Conservation (phyloP, 2,113 vertebrate species). For the Campylomormyrus numenius region DNA sequence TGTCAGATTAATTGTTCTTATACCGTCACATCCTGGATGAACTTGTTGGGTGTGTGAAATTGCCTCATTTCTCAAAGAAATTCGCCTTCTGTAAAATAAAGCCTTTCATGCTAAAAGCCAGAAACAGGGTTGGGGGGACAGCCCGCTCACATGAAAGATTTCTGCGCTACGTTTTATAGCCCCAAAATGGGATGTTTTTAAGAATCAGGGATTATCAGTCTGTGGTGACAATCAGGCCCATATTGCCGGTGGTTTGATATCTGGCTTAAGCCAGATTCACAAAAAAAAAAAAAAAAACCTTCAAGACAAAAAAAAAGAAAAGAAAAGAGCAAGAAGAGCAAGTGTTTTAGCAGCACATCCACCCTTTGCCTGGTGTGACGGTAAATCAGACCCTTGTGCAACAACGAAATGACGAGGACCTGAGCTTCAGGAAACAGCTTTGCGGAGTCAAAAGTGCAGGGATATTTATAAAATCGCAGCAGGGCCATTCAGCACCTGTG, state of each 20-base stretch:
- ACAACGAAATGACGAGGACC: conserved; percentile 48
- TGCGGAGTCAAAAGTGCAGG: conserved; percentile 68
- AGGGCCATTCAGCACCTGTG: conserved; percentile 51
- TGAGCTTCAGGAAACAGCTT: conserved; percentile 61
- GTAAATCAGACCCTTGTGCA: conserved; percentile 57
- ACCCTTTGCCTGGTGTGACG: conserved; percentile 51
- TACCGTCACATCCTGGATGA: conserved; percentile 7
- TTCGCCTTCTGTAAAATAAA: neutral
- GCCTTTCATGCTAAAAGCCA: neutral
- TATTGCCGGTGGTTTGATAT: neutral
- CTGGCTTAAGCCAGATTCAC: neutral
- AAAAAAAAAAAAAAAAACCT: conserved; percentile 1
- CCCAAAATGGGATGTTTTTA: neutral
- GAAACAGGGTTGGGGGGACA: neutral
- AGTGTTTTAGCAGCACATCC: conserved; percentile 55
- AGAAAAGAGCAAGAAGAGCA: neutral
- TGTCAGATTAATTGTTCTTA: conserved; percentile 16
- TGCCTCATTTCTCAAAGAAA: conserved; percentile 10
- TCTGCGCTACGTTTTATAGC: neutral
- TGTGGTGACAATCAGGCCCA: neutral
- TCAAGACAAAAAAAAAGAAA: neutral
- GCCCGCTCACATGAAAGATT: neutral
- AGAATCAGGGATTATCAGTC: neutral
- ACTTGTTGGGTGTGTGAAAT: conserved; percentile 3
- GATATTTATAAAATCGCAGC: conserved; percentile 68